phyloP scores from a whole-genome alignment of 2,797 vertebrate genomes.

The Perodicticus potto region DNA sequence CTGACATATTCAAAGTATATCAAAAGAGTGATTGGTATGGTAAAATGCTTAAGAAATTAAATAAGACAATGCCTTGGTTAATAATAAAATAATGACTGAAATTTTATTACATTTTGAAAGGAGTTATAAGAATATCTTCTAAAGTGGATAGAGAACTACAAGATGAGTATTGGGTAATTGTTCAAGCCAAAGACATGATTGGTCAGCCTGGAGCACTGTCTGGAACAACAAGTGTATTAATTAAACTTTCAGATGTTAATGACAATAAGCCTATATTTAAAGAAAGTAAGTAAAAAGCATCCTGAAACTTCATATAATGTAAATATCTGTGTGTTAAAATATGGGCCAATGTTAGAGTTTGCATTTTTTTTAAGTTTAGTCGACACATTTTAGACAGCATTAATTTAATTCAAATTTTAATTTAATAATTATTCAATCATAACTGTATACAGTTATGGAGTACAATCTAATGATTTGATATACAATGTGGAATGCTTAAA shows the following conservation, averaged over 20 bases:
- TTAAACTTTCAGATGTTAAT: slow-evolving; percentile 95
- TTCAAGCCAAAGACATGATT: slow-evolving; percentile 97
- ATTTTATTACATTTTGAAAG: slow-evolving; percentile 77
- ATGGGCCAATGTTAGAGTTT: background rate
- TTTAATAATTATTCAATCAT: too few species aligned
- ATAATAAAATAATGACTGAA: slow-evolving; percentile 14
- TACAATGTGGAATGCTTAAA: too few species aligned
- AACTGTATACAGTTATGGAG: too few species aligned
- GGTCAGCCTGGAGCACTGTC: slow-evolving; percentile 93
- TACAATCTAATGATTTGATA: too few species aligned
- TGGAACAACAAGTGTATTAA: slow-evolving; percentile 94
- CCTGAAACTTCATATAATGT: background rate
- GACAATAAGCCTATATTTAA: slow-evolving; percentile 97
- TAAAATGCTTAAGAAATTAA: background rate
- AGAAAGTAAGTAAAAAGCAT: slow-evolving; percentile 93
- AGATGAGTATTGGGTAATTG: slow-evolving; percentile 93
- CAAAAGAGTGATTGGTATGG: background rate
- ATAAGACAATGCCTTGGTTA: background rate
- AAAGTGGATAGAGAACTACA: slow-evolving; percentile 95
- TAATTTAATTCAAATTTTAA: too few species aligned
- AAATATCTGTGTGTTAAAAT: background rate
- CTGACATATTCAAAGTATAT: background rate
- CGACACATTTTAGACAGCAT: too few species aligned
- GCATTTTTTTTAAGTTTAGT: background rate
- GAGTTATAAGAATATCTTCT: slow-evolving; percentile 89